Evolutionary conservation across 1,140 invertebrate genomes (phyloP).

Genomic region (Apocrypta bakeri): DNA sequence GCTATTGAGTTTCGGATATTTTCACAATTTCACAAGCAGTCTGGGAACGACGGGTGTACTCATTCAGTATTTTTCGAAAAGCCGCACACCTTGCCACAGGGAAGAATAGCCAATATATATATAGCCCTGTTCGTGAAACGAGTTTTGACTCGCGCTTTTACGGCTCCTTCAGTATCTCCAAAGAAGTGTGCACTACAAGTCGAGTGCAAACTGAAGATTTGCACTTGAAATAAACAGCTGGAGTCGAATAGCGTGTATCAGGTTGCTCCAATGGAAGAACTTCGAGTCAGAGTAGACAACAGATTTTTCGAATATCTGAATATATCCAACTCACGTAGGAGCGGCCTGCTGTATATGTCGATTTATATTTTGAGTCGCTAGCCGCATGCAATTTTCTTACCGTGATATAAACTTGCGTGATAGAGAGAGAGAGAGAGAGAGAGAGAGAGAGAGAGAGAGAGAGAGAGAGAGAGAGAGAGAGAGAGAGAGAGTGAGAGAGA

Average conservation of each 20-base stretch:
- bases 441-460: too few relatives aligned
- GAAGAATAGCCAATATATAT: too few relatives aligned
- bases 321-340: conserved; percentile 36
- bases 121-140: too few relatives aligned
- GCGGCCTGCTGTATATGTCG: conserved; percentile 18
- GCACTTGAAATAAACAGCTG: conserved; percentile 21
- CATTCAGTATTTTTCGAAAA: too few relatives aligned
- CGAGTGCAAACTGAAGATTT: neutral
- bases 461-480: neutral
- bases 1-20: neutral
- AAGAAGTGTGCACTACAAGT: neutral
- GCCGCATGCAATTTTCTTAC: conserved; percentile 30
- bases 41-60: too few relatives aligned
- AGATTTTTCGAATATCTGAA: neutral
- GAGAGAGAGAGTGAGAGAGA: neutral
- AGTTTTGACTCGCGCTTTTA: neutral
- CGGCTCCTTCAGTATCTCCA: neutral
- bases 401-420: conserved; percentile 4
- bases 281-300: neutral
- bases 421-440: neutral
- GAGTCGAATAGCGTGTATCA: neutral
- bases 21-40: neutral
- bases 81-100: too few relatives aligned
- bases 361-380: conserved; percentile 42
- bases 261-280: neutral